Base-by-base conservation (phyloP, 2,888 invertebrate species). In the Crocallis elinguaria region DNA sequence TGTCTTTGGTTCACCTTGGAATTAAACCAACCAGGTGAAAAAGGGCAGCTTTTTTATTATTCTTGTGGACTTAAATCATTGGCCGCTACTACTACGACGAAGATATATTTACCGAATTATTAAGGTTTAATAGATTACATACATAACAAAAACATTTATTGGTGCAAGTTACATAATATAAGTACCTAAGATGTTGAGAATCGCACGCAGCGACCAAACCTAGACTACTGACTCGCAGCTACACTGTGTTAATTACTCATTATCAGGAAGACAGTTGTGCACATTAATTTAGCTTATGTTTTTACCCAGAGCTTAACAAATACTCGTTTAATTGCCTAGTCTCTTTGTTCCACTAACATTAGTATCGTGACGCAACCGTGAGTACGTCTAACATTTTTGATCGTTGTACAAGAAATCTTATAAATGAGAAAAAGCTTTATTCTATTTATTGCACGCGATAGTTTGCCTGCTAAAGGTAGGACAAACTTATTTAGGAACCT, bases 161-260 rank as follows among this genome's bases (percentile, higher is more conserved):
- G 8, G 12, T 12, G 1, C 8, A 27, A 27, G 5, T 21, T 23
- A 9, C 21, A 17, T n/a, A n/a, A n/a, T n/a, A n/a, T n/a, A n/a
- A n/a, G n/a, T n/a, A n/a, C n/a, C n/a, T n/a, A n/a, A n/a, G n/a
- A n/a, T n/a, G n/a, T n/a, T n/a, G n/a, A 2, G 17, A 4, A 32
- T 23, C 12, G 12, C 11, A 9, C 3, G 5, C 9, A 2, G 1
- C 4, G 35, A 9, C n/a, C 16, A 11, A 38, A 51, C n/a, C 25
- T 45, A 23, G 23, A 70, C 70, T 69, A 67, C 67, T 78, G 65
- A 69, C 69, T 64, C 68, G 76, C 82, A 73, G 79, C 79, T 90
- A 86, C 84, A 62, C 63, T 85, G 84, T 79, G 78, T 83, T 88
- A 88, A 89, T 88, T 82, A 85, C 79, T 86, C 77, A 85, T 88